Evolutionary conservation across 2,888 invertebrate species (phyloP).

Genomic region (Nomada ferruginata): DNA sequence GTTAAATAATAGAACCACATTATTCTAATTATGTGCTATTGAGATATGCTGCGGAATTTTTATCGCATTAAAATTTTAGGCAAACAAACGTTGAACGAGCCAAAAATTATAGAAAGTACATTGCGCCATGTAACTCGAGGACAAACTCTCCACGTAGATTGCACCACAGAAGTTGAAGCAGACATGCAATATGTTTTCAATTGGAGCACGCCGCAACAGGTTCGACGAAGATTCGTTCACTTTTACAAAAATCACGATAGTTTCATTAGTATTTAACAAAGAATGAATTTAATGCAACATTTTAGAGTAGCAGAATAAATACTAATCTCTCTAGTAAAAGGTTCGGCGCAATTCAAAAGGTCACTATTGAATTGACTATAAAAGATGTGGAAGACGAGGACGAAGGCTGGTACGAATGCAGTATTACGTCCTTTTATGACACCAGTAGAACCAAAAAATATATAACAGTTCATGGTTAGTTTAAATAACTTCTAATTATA

Average conservation of each 20-base stretch:
- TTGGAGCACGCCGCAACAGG: constrained; percentile 72
- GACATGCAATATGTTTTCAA: constrained; percentile 65
- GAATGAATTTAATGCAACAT: neutral
- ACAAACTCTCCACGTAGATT: constrained; percentile 74
- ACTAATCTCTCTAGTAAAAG: constrained; percentile 22
- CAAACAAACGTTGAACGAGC: constrained; percentile 53
- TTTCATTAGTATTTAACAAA: neutral
- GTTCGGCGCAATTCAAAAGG: neutral
- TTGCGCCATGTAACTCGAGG: constrained; percentile 76
- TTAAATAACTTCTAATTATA: constrained; percentile 3
- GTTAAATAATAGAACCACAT: too few species aligned
- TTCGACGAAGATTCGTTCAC: constrained; percentile 14
- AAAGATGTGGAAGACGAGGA: constrained; percentile 71
- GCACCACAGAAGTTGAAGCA: constrained; percentile 65
- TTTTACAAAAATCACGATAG: too few species aligned
- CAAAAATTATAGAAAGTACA: constrained; percentile 63
- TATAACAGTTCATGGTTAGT: constrained; percentile 73
- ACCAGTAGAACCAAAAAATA: constrained; percentile 48
- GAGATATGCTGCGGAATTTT: too few species aligned
- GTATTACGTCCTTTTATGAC: constrained; percentile 52
- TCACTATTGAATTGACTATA: constrained; percentile 69
- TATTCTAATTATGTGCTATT: too few species aligned
- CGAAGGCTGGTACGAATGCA: constrained; percentile 75
- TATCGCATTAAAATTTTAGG: constrained; percentile 39
- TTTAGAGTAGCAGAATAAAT: constrained; percentile 67